These are phyloP conservation scores for Rhagoletis pomonella DNA, from an alignment of 1,140 invertebrate genomes.

Conservation along the genomic window DNA sequence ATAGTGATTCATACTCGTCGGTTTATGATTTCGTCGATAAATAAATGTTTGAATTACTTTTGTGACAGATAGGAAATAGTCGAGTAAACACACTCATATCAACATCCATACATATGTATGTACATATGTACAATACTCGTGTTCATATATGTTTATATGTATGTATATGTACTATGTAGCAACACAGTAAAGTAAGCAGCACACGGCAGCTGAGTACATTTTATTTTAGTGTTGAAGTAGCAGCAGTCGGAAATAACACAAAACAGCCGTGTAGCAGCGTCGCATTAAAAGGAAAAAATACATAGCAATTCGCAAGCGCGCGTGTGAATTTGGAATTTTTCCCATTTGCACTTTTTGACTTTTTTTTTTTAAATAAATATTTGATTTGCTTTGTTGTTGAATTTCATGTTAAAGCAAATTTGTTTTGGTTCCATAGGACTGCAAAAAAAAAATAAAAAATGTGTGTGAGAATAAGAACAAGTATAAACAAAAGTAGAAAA, in stretches of 20 bases:
- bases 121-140: neutral
- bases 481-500: neutral
- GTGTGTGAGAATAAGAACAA: neutral
- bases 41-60: constrained; percentile 32
- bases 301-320: constrained; percentile 15
- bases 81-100: neutral
- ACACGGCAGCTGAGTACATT: neutral
- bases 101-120: neutral
- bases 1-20: constrained; percentile 26
- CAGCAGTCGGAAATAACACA: constrained; percentile 34
- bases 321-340: constrained; percentile 48
- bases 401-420: constrained; percentile 7
- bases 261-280: neutral
- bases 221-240: neutral
- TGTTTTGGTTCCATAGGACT: neutral
- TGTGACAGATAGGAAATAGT: constrained; percentile 50
- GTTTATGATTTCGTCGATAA: constrained; percentile 37
- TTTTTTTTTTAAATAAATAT: neutral
- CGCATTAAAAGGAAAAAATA: neutral
- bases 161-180: neutral
- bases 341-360: neutral
- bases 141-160: too few species aligned
- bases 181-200: neutral
- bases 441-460: neutral
- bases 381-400: neutral